Evolutionary conservation across 2,797 vertebrate genomes (phyloP).

Genomic region (Tangara arthus): DNA sequence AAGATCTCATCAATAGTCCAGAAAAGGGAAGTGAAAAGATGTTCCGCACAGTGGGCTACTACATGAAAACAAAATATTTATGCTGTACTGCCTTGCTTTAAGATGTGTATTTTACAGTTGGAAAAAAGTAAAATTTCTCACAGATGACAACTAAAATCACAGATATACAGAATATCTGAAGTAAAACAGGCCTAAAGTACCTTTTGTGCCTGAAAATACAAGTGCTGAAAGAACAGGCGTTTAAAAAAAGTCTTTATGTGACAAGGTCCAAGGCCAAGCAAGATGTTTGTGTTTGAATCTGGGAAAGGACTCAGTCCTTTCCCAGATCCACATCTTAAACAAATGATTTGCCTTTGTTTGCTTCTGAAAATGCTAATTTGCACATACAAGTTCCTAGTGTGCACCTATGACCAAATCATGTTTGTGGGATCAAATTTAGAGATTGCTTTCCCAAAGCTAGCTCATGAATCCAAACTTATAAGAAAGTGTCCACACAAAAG

Average conservation of each 20-base stretch:
- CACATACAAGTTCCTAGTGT: neutral
- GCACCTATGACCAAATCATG: neutral
- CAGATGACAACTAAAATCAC: neutral
- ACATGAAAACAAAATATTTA: constrained; percentile 35
- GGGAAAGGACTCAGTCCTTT: constrained; percentile 1
- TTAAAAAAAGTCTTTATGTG: neutral
- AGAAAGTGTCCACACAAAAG: neutral
- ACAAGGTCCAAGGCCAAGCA: constrained; percentile 26
- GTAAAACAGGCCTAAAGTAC: neutral
- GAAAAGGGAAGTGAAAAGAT: constrained; percentile 38
- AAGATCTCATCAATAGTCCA: constrained; percentile 22
- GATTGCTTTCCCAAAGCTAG: neutral
- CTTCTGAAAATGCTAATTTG: constrained; percentile 35
- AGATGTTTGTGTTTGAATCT: constrained; percentile 24
- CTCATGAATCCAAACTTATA: neutral
- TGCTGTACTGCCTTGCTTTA: neutral
- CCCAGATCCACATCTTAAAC: constrained; percentile 6
- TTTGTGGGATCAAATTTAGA: neutral
- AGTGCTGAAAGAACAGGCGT: neutral
- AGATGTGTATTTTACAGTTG: neutral
- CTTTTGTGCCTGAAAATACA: neutral
- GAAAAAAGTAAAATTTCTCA: neutral
- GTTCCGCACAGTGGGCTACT: neutral
- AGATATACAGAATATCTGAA: neutral
- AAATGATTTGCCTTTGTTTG: constrained; percentile 19